Evolutionary conservation across 2,888 invertebrate species (phyloP), one percentile per base, ranked within the genome.

Genomic region (Xestia sexstrigata): DNA sequence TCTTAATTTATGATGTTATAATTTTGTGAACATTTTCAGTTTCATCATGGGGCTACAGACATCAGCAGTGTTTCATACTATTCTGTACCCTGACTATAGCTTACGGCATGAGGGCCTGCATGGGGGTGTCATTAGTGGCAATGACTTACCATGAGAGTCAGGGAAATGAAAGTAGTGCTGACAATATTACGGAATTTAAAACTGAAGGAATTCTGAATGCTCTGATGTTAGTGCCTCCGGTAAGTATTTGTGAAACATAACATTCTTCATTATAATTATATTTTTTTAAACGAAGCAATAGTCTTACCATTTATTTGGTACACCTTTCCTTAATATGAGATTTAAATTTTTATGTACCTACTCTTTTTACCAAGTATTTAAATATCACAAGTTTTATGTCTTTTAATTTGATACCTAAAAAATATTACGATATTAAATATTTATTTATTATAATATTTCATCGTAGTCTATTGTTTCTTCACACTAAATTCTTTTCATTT

Each of bases 91-190:
- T 97, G n/a, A 94, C 97, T 0, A 95, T 97, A 62, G 97, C 97
- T 7, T 98, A 97, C 91, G 97, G 97, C 17, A 97, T 97, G 93
- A 93, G 98, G 78, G 96, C 97, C 0, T 97, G 97, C 83, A 96
- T 81, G 55, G 81, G 81, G 0, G 81, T 76, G 2, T 69, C 81
- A 5, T 55, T 81, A 15, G 71, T 81, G 2, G 76, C 81, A 1
- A 81, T 81, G 81, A 81, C 76, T 0, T 66, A 81, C 30, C 47
- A 67, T 20, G 60, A 11, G 0, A 45, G 20, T 30, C 49, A 17
- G 0, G 65, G 2, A 1, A 81, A 75, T 20, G 60, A 49, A 2
- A 74, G 47, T 17, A 74, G 35, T 20, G n/a, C 67, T 39, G 35
- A 39, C 0, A 75, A 80, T 26, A 20, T 23, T 23, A 60, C 65